Base-by-base conservation (phyloP, 1,140 invertebrate genomes). In the Zaprionus camerounensis region DNA sequence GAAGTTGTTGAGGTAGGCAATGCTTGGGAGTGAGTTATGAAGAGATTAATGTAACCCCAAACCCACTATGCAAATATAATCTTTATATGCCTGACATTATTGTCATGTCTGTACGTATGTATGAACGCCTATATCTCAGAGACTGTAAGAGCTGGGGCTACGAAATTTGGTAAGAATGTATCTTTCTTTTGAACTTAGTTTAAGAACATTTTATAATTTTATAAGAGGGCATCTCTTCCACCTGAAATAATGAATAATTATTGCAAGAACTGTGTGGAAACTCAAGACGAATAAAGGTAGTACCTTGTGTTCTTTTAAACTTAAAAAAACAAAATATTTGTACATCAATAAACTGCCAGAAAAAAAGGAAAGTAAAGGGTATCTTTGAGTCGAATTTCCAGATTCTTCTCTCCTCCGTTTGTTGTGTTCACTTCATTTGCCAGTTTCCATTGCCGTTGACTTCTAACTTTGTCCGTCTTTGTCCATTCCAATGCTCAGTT, bases 391-490 rank as follows among this genome's bases (percentile, higher is more conserved):
- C 57, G 22, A 38, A 24, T 24, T 51, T 24, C 11, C 17, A 17
- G 41, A 7, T 15, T 38, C 15, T 1, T 17, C 15, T 7, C 20
- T 51, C 46, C 3, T 12, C 12, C 53, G 51, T 67, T 71, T 79
- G 68, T 65, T 64, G 69, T 61, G 66, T 57, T 71, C 76, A 87
- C 83, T 86, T 77, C 71, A 73, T 85, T 85, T 79, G 49, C 51
- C 68, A 68, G 79, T 65, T 67, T 63, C 59, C 63, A 17, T 55
- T 68, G 62, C 62, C 69, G 70, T 36, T 53, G 71, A 58, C 76
- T 86, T 77, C 62, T 66, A 88, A 88, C 81, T 88, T 87, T 83
- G 80, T 82, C 80, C 70, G 82, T 31, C 28, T 44, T 26, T 59
- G 55, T 55, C 51, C 46, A 51, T 24, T 51, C n/a, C 46, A 51